Conservation (phyloP, 1,140 invertebrate species). For the Micrasema minimum region DNA sequence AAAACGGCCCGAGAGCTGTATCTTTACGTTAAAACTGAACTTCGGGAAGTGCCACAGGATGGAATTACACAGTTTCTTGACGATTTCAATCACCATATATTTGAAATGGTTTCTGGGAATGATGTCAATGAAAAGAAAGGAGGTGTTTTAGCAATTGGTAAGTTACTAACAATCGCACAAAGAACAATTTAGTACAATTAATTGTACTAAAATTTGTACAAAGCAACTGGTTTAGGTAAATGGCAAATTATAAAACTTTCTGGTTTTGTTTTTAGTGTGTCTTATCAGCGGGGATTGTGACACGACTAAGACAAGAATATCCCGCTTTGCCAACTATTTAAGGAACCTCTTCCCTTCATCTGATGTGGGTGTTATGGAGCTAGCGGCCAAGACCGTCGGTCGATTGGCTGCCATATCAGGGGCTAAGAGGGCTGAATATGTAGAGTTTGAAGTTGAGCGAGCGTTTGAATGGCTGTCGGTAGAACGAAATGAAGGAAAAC, state of each 20-base stretch:
- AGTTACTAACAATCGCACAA: too few species aligned
- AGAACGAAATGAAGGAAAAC: conserved; percentile 88
- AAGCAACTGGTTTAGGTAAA: too few species aligned
- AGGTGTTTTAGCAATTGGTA: conserved; percentile 92
- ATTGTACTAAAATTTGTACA: too few species aligned
- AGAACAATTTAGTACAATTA: too few species aligned
- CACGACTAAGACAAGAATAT: conserved; percentile 89
- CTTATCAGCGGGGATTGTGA: conserved; percentile 93
- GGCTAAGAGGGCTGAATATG: conserved; percentile 93
- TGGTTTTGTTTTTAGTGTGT: conserved; percentile 76
- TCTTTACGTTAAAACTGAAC: conserved; percentile 90
- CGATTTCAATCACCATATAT: conserved; percentile 95
- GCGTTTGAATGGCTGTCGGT: conserved; percentile 93
- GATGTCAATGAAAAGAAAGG: conserved; percentile 96
- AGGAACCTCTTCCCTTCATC: conserved; percentile 89
- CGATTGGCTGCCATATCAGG: conserved; percentile 91
- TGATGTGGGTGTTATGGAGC: conserved; percentile 93
- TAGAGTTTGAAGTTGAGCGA: conserved; percentile 95
- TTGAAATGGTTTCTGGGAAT: conserved; percentile 93
- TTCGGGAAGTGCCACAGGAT: conserved; percentile 91
- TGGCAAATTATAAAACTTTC: too few species aligned
- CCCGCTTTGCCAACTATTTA: conserved; percentile 92
- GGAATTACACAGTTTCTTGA: conserved; percentile 92
- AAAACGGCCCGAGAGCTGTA: conserved; percentile 90
- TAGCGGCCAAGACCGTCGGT: conserved; percentile 94